Evolutionary conservation across 2,888 invertebrate genomes (phyloP).

Genomic region (Philonicus albiceps): DNA sequence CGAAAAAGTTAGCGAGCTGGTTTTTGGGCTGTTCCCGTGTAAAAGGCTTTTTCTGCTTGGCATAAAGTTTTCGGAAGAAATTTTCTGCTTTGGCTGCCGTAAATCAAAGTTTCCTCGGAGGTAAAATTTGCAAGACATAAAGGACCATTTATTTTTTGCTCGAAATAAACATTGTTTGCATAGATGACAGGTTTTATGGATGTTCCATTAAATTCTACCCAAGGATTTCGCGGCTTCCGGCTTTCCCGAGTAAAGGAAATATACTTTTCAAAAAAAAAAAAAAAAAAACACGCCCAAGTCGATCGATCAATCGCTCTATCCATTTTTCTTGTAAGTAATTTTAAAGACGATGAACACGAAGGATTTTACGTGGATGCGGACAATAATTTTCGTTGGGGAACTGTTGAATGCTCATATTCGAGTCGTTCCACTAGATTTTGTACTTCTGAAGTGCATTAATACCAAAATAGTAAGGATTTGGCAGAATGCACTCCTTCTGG

Average conservation of each 20-base stretch:
- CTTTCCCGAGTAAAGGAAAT: not conserved
- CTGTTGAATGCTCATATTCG: not conserved
- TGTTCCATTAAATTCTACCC: not conserved
- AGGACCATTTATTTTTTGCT: not conserved
- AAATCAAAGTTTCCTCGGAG: slow-evolving; percentile 7
- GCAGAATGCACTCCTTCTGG: not conserved
- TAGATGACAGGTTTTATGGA: not conserved
- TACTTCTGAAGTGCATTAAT: not conserved
- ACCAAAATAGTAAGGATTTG: not conserved
- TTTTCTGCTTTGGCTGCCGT: slow-evolving; percentile 3
- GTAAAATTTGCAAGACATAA: slow-evolving; percentile 2
- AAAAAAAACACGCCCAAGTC: not conserved
- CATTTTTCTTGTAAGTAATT: not conserved
- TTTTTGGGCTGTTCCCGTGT: not conserved
- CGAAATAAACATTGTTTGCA: not conserved
- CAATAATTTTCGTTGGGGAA: not conserved
- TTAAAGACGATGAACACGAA: not conserved
- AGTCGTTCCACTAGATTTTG: not conserved
- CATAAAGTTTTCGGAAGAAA: not conserved
- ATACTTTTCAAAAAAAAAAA: not conserved
- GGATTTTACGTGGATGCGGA: not conserved
- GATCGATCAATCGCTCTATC: not conserved
- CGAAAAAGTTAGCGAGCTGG: not conserved
- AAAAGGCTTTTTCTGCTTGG: slow-evolving; percentile 4
- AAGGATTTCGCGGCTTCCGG: not conserved